phyloP scores from a whole-genome alignment of 1,140 invertebrate genomes.

The Drosophila malerkotliana region DNA sequence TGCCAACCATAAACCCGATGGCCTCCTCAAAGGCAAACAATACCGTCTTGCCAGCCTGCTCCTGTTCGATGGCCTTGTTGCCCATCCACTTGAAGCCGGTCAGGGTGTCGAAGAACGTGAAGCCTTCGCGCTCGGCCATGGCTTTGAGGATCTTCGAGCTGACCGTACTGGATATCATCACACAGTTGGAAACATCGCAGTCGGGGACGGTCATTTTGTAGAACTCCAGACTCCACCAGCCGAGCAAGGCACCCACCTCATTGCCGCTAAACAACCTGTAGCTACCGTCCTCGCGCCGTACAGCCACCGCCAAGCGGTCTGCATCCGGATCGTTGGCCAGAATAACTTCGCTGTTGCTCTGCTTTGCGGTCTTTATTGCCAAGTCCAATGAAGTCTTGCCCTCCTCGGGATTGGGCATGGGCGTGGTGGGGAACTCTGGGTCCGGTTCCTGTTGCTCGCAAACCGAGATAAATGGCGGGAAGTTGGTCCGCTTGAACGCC shows the following conservation, averaged over 20 bases:
- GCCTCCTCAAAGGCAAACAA: conserved; percentile 98
- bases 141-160: conserved; percentile 97
- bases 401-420: conserved; percentile 99
- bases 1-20: conserved; percentile 97
- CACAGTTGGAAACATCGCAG: conserved; percentile 86
- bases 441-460: conserved; percentile 94
- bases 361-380: conserved; percentile 93
- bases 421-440: conserved; percentile 96
- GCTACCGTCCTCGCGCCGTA: conserved; percentile 87
- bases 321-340: conserved; percentile 99
- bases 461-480: conserved; percentile 92
- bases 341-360: conserved; percentile 89
- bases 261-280: conserved; percentile 99
- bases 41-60: conserved; percentile 89
- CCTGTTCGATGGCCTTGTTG: conserved; percentile 92
- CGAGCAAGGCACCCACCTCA: conserved; percentile 96
- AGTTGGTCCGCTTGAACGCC: conserved; percentile 90
- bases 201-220: conserved; percentile 85
- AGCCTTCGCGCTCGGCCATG: conserved; percentile 93
- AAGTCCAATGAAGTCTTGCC: conserved; percentile 94
- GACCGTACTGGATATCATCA: conserved; percentile 97
- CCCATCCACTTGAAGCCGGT: conserved; percentile 99
- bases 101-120: conserved; percentile 95
- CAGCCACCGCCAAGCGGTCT: conserved; percentile 97
- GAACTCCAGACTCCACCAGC: conserved; percentile 94